Conservation (phyloP, 2,113 vertebrate species). For the Strigops habroptila region DNA sequence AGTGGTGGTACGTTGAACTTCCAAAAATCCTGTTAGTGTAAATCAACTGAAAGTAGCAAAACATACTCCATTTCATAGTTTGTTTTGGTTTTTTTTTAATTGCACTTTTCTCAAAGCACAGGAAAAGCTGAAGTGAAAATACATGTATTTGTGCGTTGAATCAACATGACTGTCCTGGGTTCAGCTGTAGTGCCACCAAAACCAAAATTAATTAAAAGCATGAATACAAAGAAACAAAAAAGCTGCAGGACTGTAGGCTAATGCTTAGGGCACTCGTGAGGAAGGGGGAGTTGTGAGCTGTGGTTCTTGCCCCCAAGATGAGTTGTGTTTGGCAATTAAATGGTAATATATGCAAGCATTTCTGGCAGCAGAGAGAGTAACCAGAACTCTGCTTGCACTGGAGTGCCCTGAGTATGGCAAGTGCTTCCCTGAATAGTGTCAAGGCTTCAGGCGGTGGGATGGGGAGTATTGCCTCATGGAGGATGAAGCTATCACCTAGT, state of each 20-base stretch:
- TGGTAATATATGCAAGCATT: not conserved
- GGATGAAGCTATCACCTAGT: not conserved
- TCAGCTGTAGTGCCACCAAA: constrained; percentile 1
- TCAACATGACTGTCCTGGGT: no score
- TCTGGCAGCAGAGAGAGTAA: not conserved
- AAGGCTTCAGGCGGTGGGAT: not conserved
- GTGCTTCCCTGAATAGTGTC: not conserved
- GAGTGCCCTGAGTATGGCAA: not conserved
- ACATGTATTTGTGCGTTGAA: not conserved
- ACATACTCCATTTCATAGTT: not conserved
- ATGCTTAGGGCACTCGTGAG: not conserved
- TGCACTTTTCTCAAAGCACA: not conserved
- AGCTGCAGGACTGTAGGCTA: not conserved
- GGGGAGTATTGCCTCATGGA: not conserved
- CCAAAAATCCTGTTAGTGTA: not conserved
- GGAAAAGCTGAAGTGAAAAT: not conserved
- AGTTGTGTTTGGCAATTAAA: not conserved
- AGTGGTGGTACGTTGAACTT: not conserved
- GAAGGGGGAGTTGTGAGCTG: not conserved
- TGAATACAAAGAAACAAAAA: not conserved
- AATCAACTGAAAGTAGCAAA: not conserved
- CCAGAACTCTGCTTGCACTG: not conserved
- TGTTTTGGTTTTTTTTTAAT: not conserved
- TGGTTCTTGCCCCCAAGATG: not conserved
- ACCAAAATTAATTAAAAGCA: not conserved